Conservation (phyloP, 2,888 invertebrate species). For the Eulithis testata region DNA sequence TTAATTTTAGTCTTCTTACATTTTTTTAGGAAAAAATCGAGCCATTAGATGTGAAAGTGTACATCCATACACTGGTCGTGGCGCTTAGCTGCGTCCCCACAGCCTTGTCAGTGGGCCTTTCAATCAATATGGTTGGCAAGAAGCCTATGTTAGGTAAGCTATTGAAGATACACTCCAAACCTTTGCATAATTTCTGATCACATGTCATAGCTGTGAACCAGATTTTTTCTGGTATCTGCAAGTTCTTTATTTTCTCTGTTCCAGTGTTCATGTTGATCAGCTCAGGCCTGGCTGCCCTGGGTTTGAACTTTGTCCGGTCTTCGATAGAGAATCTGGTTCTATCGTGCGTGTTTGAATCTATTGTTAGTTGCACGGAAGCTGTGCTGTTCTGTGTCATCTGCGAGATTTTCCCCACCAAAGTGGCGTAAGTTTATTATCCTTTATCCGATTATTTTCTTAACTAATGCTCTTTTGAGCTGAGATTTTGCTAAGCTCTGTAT, state of each 20-base stretch:
- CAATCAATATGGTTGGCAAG: constrained; percentile 84
- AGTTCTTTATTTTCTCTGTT: constrained; percentile 38
- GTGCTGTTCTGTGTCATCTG: constrained; percentile 86
- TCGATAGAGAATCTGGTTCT: constrained; percentile 81
- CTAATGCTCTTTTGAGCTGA: too few species aligned
- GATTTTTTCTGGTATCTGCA: too few species aligned
- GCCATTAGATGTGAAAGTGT: constrained; percentile 76
- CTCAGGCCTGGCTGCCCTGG: constrained; percentile 82
- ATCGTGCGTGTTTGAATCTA: constrained; percentile 85
- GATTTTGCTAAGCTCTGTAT: too few species aligned
- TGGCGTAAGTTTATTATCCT: constrained; percentile 67
- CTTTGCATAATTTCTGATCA: too few species aligned
- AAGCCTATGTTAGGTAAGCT: constrained; percentile 83
- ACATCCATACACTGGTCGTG: constrained; percentile 83
- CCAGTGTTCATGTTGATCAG: constrained; percentile 83
- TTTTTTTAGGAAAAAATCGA: constrained; percentile 54
- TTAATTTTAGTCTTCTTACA: too few species aligned
- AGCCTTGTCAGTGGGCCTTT: constrained; percentile 82
- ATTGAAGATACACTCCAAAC: background rate
- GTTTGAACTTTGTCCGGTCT: constrained; percentile 82
- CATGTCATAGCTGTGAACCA: too few species aligned
- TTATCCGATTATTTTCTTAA: too few species aligned
- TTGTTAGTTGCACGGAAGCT: constrained; percentile 85
- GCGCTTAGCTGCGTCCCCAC: constrained; percentile 85
- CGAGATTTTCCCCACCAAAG: constrained; percentile 85